Conservation (phyloP, 2,888 invertebrate species). For the Hirtodrosophila duncani region DNA sequence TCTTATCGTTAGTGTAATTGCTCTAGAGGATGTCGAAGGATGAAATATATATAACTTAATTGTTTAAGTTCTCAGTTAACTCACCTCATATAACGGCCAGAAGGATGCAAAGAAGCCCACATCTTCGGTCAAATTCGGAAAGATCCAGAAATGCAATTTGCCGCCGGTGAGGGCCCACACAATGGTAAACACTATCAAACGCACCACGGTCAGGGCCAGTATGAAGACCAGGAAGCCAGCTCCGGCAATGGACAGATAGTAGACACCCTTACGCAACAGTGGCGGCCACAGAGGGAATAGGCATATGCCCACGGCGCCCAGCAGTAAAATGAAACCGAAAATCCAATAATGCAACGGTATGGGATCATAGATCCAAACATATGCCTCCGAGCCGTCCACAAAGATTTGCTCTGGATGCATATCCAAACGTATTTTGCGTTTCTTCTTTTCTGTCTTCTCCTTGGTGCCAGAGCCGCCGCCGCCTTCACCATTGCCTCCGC, state of each 20-base stretch:
- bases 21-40: slow-evolving; percentile 80
- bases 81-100: slow-evolving; percentile 95
- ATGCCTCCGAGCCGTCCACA: slow-evolving; percentile 95
- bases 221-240: slow-evolving; percentile 97
- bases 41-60: not conserved
- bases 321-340: slow-evolving; percentile 91
- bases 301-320: slow-evolving; percentile 96
- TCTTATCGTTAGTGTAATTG: slow-evolving; percentile 85
- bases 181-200: slow-evolving; percentile 93
- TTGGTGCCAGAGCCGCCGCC: slow-evolving; percentile 20
- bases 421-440: slow-evolving; percentile 95
- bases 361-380: slow-evolving; percentile 99
- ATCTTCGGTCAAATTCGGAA: slow-evolving; percentile 99
- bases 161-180: slow-evolving; percentile 94
- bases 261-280: slow-evolving; percentile 94
- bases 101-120: slow-evolving; percentile 99
- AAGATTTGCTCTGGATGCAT: slow-evolving; percentile 98
- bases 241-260: slow-evolving; percentile 96
- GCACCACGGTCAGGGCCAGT: slow-evolving; percentile 91
- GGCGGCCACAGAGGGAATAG: slow-evolving; percentile 99
- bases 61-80: not conserved
- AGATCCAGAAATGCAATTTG: slow-evolving; percentile 96
- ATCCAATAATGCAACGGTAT: slow-evolving; percentile 96
- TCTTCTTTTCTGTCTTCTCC: slow-evolving; percentile 81
- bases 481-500: slow-evolving; percentile 45